These are phyloP conservation scores for Euproctis similis DNA, from an alignment of 2,888 invertebrate species.

Conservation along the genomic window DNA sequence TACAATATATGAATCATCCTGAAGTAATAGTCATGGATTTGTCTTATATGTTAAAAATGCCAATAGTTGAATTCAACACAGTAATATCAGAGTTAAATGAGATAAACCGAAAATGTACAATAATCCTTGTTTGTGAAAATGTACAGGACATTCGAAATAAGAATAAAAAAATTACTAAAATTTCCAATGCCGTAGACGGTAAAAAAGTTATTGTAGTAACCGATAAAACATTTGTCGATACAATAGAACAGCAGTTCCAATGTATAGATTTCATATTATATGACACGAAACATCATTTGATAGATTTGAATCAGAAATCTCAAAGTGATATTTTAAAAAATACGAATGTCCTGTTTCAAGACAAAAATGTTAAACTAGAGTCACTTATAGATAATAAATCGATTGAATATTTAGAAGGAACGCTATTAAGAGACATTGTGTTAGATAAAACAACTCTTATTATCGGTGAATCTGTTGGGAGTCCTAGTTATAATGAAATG, in stretches of 20 bases:
- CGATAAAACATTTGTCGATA: neutral
- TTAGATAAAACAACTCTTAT: slow-evolving; percentile 4
- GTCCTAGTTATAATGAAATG: slow-evolving; percentile 8
- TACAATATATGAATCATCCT: slow-evolving; percentile 4
- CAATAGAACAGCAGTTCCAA: slow-evolving; percentile 4
- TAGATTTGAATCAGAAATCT: slow-evolving; percentile 5
- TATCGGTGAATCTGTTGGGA: slow-evolving; percentile 4
- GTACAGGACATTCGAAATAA: neutral
- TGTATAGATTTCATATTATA: neutral
- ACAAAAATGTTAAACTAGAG: slow-evolving; percentile 3
- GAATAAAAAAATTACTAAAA: slow-evolving; percentile 1
- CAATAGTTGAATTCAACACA: neutral
- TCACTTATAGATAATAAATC: slow-evolving; percentile 4
- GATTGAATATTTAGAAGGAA: slow-evolving; percentile 6
- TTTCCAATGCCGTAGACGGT: neutral
- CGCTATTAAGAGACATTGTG: slow-evolving; percentile 6
- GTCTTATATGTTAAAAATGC: neutral
- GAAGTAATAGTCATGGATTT: slow-evolving; percentile 2
- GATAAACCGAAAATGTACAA: neutral
- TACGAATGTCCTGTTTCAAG: slow-evolving; percentile 9
- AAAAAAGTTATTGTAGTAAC: slow-evolving; percentile 3
- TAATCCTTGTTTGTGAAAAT: slow-evolving; percentile 3
- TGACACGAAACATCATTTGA: slow-evolving; percentile 1
- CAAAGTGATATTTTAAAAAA: slow-evolving; percentile 3
- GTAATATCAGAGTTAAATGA: neutral